phyloP scores from a whole-genome alignment of 2,113 vertebrate species.

The Microtus montanus region DNA sequence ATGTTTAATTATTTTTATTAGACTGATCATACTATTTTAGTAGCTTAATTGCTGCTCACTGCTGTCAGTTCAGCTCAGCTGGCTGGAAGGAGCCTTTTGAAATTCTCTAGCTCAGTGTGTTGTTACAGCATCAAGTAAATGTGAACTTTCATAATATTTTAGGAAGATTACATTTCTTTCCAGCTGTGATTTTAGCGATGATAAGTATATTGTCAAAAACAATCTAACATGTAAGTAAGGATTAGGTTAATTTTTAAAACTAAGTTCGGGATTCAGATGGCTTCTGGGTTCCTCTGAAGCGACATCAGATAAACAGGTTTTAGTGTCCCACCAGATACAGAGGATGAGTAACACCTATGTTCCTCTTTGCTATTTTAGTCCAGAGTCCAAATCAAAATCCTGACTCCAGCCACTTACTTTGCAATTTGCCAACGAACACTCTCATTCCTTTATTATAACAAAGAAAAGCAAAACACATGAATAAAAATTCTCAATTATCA shows the following conservation, averaged over 20 bases:
- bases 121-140: not conserved
- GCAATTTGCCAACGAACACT: not conserved
- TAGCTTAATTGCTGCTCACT: not conserved
- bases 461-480: not conserved
- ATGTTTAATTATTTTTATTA: not conserved
- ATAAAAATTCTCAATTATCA: not conserved
- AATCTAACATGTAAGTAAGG: not conserved
- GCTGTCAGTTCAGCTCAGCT: not conserved
- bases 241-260: not conserved
- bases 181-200: conserved; percentile 1
- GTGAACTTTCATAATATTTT: conserved; percentile 3
- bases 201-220: conserved; percentile 11
- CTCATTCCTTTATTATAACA: not conserved
- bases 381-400: not conserved
- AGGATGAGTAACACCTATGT: not conserved
- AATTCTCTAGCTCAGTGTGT: not conserved
- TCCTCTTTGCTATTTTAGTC: not conserved
- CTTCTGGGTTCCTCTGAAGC: conserved; percentile 7
- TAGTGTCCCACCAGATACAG: not conserved
- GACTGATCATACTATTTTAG: not conserved
- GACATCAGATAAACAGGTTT: not conserved
- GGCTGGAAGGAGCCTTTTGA: not conserved
- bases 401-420: not conserved
- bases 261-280: not conserved
- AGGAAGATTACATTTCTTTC: not conserved